phyloP scores from a whole-genome alignment of 2,888 invertebrate genomes.

The Drosophila borborema region DNA sequence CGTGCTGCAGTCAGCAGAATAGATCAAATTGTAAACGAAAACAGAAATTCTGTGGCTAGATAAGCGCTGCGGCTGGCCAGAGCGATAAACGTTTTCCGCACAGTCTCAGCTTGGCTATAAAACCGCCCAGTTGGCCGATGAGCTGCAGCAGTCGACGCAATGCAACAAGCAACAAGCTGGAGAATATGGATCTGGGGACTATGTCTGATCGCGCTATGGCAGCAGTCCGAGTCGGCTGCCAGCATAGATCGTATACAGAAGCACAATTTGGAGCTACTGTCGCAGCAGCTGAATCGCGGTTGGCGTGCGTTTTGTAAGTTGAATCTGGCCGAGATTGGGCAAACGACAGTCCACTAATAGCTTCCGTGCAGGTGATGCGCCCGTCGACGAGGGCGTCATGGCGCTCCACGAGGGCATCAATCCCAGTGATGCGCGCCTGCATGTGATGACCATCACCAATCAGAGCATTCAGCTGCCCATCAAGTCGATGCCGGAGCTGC shows the following conservation, averaged over 20 bases:
- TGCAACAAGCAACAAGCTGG: conserved; percentile 22
- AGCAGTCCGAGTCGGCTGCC: not conserved
- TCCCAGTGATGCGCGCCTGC: conserved; percentile 79
- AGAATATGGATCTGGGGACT: conserved; percentile 5
- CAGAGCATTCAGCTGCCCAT: conserved; percentile 80
- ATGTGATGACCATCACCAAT: conserved; percentile 80
- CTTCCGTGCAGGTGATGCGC: conserved; percentile 71
- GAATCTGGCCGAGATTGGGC: not conserved
- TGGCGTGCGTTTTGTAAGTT: conserved; percentile 81
- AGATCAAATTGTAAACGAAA: conserved; percentile 14
- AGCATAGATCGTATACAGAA: conserved; percentile 68
- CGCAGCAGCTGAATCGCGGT: conserved; percentile 69
- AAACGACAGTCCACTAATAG: not conserved
- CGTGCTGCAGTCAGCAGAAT: conserved; percentile 40
- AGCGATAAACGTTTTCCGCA: conserved; percentile 23
- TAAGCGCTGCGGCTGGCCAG: conserved; percentile 3
- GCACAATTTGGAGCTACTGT: conserved; percentile 69
- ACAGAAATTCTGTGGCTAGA: conserved; percentile 29
- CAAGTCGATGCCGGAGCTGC: conserved; percentile 74
- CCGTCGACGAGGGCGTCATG: conserved; percentile 82
- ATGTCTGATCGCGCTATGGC: conserved; percentile 2
- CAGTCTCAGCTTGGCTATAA: conserved; percentile 54
- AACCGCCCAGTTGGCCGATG: conserved; percentile 35
- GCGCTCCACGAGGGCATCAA: conserved; percentile 77
- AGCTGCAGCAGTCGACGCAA: conserved; percentile 21